phyloP scores from a whole-genome alignment of 2,888 invertebrate genomes.

The Anoplius nigerrimus region DNA sequence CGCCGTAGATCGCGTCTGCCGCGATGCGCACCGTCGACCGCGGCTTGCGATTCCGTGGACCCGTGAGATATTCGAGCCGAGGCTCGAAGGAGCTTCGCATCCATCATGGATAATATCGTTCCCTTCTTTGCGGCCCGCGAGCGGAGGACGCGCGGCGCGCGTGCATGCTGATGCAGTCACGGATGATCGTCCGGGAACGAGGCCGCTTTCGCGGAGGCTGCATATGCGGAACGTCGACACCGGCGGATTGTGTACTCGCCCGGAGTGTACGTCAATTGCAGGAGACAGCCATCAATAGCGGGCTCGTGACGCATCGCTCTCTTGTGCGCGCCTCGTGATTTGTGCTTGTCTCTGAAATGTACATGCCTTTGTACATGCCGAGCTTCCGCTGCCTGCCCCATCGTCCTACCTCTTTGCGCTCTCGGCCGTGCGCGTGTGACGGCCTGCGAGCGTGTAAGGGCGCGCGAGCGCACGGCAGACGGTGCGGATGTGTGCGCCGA shows the following conservation, averaged over 20 bases:
- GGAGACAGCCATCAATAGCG: conserved; percentile 59
- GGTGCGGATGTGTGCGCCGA: too few species aligned
- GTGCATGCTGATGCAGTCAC: too few species aligned
- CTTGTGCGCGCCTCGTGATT: conserved; percentile 28
- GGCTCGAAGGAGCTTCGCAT: conserved; percentile 49
- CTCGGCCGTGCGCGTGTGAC: background rate
- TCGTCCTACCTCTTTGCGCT: background rate
- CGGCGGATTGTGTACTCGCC: conserved; percentile 16
- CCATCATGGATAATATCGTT: conserved; percentile 56
- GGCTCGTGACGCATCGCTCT: conserved; percentile 48
- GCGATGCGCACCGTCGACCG: background rate
- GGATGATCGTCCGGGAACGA: too few species aligned
- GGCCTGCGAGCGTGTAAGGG: background rate
- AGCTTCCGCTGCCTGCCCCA: too few species aligned
- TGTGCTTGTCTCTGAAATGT: conserved; percentile 12
- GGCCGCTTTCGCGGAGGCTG: background rate
- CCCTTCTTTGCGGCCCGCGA: conserved; percentile 28
- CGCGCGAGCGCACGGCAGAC: too few species aligned
- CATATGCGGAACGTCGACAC: background rate
- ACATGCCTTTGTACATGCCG: too few species aligned
- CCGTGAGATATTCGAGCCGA: conserved; percentile 32
- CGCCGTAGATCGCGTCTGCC: conserved; percentile 7
- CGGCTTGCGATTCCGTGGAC: background rate
- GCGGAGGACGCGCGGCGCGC: conserved; percentile 4
- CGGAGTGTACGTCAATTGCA: conserved; percentile 52